Percentiles rank a stretch among this genome's conserved stretches.
These are phyloP conservation scores for Colossoma macropomum DNA, from an alignment of 2,113 vertebrate species.

Conservation along the genomic window DNA sequence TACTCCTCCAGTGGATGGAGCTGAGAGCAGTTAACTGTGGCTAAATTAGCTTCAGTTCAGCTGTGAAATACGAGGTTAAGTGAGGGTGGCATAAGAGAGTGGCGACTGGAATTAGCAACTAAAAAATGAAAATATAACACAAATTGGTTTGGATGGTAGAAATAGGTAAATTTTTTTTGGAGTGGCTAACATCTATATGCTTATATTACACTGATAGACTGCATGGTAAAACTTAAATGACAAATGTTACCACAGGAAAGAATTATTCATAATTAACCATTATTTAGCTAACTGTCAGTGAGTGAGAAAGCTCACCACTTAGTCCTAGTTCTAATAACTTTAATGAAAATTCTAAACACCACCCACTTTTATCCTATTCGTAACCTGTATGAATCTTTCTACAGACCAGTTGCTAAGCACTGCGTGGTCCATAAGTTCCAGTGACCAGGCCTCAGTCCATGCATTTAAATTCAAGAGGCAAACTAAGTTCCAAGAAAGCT, in stretches of 20 bases:
- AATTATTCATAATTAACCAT: too few species aligned
- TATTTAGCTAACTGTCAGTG: not conserved
- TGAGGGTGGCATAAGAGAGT: constrained; percentile 57
- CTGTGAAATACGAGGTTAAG: constrained; percentile 83
- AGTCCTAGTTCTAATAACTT: too few species aligned
- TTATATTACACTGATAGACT: not conserved
- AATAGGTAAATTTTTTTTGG: not conserved
- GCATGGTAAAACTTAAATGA: too few species aligned
- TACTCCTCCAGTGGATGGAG: constrained; percentile 72
- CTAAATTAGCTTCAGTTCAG: constrained; percentile 79
- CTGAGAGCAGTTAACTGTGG: constrained; percentile 70
- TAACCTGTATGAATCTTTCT: constrained; percentile 3
- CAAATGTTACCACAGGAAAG: too few species aligned
- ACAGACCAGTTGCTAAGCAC: not conserved
- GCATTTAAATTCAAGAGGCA: not conserved
- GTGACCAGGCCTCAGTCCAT: not conserved
- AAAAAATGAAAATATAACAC: constrained; percentile 60
- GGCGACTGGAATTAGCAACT: constrained; percentile 67
- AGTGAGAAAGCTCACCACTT: too few species aligned
- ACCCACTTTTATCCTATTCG: not conserved
- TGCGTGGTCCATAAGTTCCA: not conserved
- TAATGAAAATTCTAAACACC: too few species aligned
- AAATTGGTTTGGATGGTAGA: not conserved
- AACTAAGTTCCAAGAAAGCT: not conserved
- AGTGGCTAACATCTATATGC: not conserved